A percentile compares a stretch with the other conserved stretches of the same genome.
Conservation (phyloP, 2,113 vertebrate species). For the Zosterops borbonicus region DNA sequence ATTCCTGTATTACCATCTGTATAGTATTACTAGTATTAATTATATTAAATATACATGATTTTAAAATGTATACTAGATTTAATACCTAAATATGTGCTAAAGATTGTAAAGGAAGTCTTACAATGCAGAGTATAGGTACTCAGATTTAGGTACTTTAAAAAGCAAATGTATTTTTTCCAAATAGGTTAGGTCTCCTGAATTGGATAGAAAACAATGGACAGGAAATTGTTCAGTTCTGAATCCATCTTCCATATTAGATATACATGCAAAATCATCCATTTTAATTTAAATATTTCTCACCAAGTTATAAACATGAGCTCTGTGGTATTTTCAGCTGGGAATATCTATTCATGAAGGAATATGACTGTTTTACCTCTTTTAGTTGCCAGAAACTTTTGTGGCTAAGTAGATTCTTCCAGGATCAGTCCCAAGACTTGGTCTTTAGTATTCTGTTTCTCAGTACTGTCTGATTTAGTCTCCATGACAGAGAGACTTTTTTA, state of each 20-base stretch:
- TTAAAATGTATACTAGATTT: not conserved
- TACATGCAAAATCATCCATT: not conserved
- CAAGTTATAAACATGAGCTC: not conserved
- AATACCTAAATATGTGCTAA: not conserved
- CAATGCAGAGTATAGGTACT: not conserved
- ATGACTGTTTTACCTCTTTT: not conserved
- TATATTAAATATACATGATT: not conserved
- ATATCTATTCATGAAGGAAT: not conserved
- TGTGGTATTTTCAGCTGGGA: not conserved
- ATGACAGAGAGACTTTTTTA: accelerated
- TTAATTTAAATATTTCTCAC: not conserved
- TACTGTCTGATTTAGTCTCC: not conserved
- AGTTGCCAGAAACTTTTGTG: not conserved
- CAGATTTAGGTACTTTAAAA: not conserved
- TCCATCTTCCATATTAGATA: not conserved
- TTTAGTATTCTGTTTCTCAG: not conserved
- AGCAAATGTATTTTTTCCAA: not conserved
- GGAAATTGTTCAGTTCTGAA: not conserved
- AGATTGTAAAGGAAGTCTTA: not conserved
- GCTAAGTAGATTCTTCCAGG: not conserved
- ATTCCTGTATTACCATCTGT: not conserved
- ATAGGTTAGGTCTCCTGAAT: not conserved
- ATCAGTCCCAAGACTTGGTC: not conserved
- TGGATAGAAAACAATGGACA: not conserved
- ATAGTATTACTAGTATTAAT: not conserved